A percentile compares a stretch with the other conserved stretches of the same genome.
Conservation (phyloP, 2,113 vertebrate genomes). For the Cavia porcellus region DNA sequence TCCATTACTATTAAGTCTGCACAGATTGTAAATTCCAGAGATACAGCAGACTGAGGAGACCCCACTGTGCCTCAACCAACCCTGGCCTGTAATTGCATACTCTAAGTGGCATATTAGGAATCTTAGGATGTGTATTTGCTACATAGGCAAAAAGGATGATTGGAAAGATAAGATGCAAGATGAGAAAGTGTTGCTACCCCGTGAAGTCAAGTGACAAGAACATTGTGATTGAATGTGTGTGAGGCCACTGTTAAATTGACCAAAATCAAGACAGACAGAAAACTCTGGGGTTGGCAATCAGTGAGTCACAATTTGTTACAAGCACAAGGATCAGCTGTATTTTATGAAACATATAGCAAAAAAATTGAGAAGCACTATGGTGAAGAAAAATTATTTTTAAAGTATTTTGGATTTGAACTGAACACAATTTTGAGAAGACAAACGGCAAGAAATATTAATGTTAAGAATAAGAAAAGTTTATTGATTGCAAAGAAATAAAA, state of each 20-base stretch:
- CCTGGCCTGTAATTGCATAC: constrained; percentile 20
- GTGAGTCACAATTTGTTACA: constrained; percentile 68
- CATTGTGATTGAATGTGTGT: constrained; percentile 63
- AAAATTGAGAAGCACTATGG: neutral
- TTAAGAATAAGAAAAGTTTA: neutral
- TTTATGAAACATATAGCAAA: constrained; percentile 65
- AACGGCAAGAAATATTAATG: neutral
- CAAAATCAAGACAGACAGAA: constrained; percentile 74
- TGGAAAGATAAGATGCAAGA: constrained; percentile 66
- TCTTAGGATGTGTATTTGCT: constrained; percentile 54
- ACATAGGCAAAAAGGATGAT: constrained; percentile 34
- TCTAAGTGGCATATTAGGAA: constrained; percentile 48
- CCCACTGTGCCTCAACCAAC: neutral
- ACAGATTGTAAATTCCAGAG: neutral
- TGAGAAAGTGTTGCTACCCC: constrained; percentile 54
- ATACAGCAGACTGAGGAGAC: neutral
- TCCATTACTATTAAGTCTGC: neutral
- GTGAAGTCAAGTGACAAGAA: constrained; percentile 44
- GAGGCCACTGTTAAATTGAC: constrained; percentile 71
- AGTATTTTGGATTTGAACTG: neutral
- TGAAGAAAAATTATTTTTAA: neutral
- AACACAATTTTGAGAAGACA: neutral
- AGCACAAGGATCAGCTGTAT: constrained; percentile 24
- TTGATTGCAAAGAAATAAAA: neutral
- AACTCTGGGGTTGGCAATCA: constrained; percentile 43